Percentiles rank a stretch among this genome's conserved stretches.
phyloP scores from a whole-genome alignment of 2,797 vertebrate species.

The Clamator glandarius region DNA sequence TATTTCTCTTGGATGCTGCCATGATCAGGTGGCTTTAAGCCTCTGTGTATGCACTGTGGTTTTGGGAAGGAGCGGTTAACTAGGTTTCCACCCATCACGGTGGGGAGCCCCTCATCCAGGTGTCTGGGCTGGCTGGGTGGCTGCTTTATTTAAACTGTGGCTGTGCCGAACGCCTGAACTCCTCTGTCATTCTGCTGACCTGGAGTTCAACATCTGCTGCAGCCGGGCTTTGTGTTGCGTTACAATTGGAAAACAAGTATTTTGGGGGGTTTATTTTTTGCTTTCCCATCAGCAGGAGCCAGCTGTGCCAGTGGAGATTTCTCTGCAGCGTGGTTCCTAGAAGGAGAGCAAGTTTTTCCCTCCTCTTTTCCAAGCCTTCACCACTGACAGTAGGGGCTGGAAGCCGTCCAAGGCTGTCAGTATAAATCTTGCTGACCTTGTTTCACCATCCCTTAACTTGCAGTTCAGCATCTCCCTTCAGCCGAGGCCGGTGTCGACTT shows the following conservation, averaged over 20 bases:
- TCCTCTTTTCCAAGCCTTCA: conserved; percentile 7
- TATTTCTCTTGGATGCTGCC: neutral
- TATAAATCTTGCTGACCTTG: conserved; percentile 53
- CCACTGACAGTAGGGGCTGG: conserved; percentile 22
- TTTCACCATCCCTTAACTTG: conserved; percentile 33
- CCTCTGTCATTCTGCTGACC: neutral
- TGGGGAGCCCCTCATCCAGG: neutral
- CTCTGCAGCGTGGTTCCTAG: neutral
- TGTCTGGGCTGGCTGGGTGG: neutral
- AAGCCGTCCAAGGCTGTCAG: conserved; percentile 7
- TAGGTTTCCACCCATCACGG: accelerated
- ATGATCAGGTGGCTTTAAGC: neutral
- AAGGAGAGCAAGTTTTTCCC: conserved; percentile 57
- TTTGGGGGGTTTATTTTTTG: neutral
- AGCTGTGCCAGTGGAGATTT: neutral
- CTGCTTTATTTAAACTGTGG: neutral
- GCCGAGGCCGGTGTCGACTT: neutral
- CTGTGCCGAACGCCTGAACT: neutral
- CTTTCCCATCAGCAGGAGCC: accelerated
- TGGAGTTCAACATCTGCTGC: neutral
- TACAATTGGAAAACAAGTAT: neutral
- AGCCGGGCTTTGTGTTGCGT: neutral
- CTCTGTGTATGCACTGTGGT: neutral
- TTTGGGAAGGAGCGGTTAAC: neutral
- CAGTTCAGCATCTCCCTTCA: neutral